phyloP scores from a whole-genome alignment of 53 echinoderm and acorn worm genomes.

The Temnopleurus reevesii region DNA sequence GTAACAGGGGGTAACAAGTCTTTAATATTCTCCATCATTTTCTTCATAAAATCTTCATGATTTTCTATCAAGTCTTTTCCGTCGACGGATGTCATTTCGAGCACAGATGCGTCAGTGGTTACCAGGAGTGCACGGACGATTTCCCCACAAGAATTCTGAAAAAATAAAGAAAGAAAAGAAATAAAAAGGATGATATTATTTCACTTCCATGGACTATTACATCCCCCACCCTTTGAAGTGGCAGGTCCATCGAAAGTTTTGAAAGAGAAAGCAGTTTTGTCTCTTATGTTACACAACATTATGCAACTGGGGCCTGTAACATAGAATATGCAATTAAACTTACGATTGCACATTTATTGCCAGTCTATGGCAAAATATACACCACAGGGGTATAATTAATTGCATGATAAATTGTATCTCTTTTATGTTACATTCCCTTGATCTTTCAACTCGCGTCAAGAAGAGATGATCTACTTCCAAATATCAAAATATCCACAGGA shows the following conservation, averaged over 20 bases:
- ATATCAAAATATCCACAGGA: no score
- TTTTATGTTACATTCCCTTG: no score
- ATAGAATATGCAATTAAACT: neutral
- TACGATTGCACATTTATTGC: neutral
- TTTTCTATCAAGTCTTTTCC: neutral
- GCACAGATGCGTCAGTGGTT: neutral
- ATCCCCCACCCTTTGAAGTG: neutral
- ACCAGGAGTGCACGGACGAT: conserved; percentile 11
- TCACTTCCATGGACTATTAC: neutral
- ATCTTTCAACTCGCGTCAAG: no score
- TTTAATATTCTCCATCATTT: neutral
- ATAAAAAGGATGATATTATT: neutral
- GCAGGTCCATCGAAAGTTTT: no score
- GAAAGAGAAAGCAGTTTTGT: neutral
- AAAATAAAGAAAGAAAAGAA: neutral
- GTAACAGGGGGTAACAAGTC: no score
- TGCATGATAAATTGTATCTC: neutral
- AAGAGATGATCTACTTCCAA: no score
- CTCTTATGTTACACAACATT: no score
- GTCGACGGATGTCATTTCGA: neutral
- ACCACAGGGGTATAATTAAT: neutral
- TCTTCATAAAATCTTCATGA: neutral
- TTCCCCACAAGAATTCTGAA: conserved; percentile 12
- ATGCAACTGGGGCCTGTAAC: neutral
- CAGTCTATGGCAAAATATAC: neutral